These are phyloP conservation scores for Eutolmus rufibarbis DNA, from an alignment of 2,888 invertebrate genomes.

Conservation along the genomic window DNA sequence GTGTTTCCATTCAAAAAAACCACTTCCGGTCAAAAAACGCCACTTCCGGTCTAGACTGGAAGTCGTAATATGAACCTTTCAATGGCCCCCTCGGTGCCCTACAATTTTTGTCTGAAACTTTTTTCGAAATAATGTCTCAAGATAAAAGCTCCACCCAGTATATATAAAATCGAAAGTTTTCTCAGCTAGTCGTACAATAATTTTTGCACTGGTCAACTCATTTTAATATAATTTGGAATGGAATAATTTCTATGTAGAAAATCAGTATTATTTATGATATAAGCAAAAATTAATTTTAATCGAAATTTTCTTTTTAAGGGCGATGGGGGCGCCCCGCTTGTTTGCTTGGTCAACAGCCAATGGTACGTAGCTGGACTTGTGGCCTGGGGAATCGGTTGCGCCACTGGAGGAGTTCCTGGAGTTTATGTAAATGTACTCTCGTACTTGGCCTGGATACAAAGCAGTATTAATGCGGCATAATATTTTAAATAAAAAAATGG, in stretches of 20 bases:
- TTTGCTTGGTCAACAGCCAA: constrained; percentile 54
- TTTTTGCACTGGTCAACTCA: background rate
- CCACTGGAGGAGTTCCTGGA: constrained; percentile 73
- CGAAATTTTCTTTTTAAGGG: constrained; percentile 56
- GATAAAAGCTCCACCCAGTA: too few relatives aligned
- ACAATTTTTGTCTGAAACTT: too few relatives aligned
- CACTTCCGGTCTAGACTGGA: too few relatives aligned
- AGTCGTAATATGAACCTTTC: too few relatives aligned
- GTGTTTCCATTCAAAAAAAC: too few relatives aligned
- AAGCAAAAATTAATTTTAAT: background rate
- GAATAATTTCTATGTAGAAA: too few relatives aligned
- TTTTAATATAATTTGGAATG: background rate
- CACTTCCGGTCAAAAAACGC: too few relatives aligned
- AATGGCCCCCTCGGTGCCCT: too few relatives aligned
- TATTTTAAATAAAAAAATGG: background rate
- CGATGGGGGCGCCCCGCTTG: constrained; percentile 65
- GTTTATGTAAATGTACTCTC: constrained; percentile 79
- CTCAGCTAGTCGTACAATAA: too few relatives aligned
- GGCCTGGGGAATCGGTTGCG: constrained; percentile 70
- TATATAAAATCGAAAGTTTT: too few relatives aligned
- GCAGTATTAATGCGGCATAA: constrained; percentile 49
- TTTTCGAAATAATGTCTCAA: too few relatives aligned
- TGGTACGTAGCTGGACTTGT: constrained; percentile 65
- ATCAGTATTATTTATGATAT: too few relatives aligned
- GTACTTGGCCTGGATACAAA: constrained; percentile 73